Conservation (phyloP, 2,113 vertebrate genomes). For the Azemiops feae region DNA sequence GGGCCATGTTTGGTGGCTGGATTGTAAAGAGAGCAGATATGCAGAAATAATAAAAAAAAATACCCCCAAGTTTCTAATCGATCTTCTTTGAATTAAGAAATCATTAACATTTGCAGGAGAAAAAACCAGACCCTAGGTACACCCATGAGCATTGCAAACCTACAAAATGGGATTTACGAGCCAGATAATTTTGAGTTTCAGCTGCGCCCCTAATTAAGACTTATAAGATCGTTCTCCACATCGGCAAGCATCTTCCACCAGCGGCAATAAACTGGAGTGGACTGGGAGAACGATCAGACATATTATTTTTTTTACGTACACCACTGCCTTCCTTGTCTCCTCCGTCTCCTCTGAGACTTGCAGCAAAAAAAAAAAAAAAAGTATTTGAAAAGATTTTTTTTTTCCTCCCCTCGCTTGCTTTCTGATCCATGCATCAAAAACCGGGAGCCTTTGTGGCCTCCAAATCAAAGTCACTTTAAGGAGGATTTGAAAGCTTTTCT, state of each 20-base stretch:
- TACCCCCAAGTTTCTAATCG: not conserved
- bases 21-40: not conserved
- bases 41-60: not conserved
- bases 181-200: not conserved
- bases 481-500: not conserved
- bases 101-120: not conserved
- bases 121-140: not conserved
- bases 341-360: not conserved
- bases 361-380: not conserved
- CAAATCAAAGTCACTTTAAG: not conserved
- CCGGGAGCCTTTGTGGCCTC: not conserved
- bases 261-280: not conserved
- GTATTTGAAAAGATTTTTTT: not conserved
- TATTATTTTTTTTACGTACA: not conserved
- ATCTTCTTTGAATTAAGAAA: not conserved
- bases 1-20: not conserved
- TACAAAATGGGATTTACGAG: not conserved
- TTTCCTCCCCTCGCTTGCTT: fast-evolving
- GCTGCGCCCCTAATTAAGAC: not conserved
- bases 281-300: not conserved
- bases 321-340: not conserved
- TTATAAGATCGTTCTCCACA: not conserved
- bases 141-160: not conserved
- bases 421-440: not conserved
- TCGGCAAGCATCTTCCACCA: not conserved